phyloP scores from a whole-genome alignment of 1,140 invertebrate species.

The Chrysopa pallens region DNA sequence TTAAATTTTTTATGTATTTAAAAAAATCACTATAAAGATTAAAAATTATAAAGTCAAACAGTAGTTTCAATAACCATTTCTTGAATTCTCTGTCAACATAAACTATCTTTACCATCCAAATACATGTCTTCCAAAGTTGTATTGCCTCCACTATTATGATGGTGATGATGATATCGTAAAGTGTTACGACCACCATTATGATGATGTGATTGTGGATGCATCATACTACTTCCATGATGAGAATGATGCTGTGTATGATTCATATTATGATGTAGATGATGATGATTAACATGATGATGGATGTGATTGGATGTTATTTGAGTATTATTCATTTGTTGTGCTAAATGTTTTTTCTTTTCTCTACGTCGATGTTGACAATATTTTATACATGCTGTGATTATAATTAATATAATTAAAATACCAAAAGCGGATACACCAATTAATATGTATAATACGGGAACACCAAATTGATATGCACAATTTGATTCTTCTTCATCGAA shows the following conservation, averaged over 20 bases:
- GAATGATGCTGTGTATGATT: slow-evolving; percentile 17
- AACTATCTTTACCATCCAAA: slow-evolving; percentile 46
- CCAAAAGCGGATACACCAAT: slow-evolving; percentile 35
- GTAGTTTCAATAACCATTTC: slow-evolving; percentile 41
- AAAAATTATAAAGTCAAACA: slow-evolving; percentile 23
- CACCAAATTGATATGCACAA: slow-evolving; percentile 47
- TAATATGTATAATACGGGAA: slow-evolving; percentile 43
- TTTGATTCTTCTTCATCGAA: slow-evolving; percentile 52
- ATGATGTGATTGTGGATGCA: slow-evolving; percentile 26
- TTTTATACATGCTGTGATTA: slow-evolving; percentile 42
- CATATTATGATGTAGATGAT: slow-evolving; percentile 14
- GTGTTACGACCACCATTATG: slow-evolving; percentile 18
- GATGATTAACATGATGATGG: slow-evolving; percentile 35
- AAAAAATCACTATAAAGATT: no score
- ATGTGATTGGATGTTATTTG: slow-evolving; percentile 30
- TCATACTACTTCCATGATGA: slow-evolving; percentile 18
- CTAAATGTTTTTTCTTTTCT: slow-evolving; percentile 39
- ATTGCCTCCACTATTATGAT: slow-evolving; percentile 4
- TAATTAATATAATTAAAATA: slow-evolving; percentile 30
- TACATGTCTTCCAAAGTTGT: slow-evolving; percentile 31
- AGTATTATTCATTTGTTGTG: slow-evolving; percentile 25
- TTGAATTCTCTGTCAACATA: slow-evolving; percentile 48
- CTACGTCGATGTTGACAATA: slow-evolving; percentile 36
- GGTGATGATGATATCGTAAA: slow-evolving; percentile 17
- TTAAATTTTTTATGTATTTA: no score